These are phyloP conservation scores for Drosophila arizonae DNA, from an alignment of 1,140 invertebrate species.

Conservation along the genomic window DNA sequence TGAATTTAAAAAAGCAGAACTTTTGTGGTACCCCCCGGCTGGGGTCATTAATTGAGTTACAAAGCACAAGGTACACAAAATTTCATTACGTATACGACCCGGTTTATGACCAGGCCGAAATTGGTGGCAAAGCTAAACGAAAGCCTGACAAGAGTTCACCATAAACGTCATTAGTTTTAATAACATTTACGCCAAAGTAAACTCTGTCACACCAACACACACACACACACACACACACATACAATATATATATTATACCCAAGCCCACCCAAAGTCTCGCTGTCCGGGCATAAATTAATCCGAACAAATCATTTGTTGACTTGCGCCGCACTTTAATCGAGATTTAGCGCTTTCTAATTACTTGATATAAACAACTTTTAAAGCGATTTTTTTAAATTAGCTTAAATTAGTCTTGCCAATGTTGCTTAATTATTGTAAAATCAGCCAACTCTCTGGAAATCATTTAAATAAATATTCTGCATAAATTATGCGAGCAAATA, in stretches of 20 bases:
- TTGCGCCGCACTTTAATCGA: conserved; percentile 30
- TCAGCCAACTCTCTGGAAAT: conserved; percentile 37
- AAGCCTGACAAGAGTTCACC: conserved; percentile 48
- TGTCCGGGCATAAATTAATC: conserved; percentile 43
- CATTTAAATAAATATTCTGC: conserved; percentile 53
- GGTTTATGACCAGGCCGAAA: conserved; percentile 45
- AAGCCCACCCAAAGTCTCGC: no score
- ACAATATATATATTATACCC: no score
- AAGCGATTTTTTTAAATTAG: neutral
- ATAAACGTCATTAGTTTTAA: conserved; percentile 76
- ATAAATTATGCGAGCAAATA: conserved; percentile 63
- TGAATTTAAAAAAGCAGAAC: conserved; percentile 61
- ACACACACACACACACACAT: neutral
- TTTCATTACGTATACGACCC: conserved; percentile 71
- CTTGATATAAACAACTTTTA: neutral
- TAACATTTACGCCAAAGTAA: conserved; percentile 65
- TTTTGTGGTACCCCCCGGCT: conserved; percentile 1
- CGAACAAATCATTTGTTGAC: conserved; percentile 56
- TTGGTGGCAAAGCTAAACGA: conserved; percentile 6
- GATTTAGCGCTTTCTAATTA: conserved; percentile 24
- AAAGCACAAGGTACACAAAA: conserved; percentile 59
- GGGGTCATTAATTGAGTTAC: conserved; percentile 69
- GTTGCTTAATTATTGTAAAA: conserved; percentile 48
- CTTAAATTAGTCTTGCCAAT: neutral
- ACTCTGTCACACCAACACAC: conserved; percentile 5